Evolutionary conservation across 2,113 vertebrate genomes (phyloP).

Genomic region (Lasiurus cinereus): DNA sequence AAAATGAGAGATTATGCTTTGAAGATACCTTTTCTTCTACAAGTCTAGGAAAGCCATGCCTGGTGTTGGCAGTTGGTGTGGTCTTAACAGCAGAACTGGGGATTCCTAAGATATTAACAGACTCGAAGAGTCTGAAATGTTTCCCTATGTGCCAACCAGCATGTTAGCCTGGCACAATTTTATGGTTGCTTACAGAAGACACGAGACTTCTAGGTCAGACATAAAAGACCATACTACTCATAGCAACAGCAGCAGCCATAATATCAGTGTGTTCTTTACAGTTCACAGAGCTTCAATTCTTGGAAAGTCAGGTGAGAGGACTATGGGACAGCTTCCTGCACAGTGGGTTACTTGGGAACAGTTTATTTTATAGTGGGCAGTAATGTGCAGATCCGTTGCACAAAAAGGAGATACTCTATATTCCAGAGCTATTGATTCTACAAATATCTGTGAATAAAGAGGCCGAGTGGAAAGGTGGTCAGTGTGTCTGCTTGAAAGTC

Average conservation of each 20-base stretch:
- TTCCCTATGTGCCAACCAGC: background rate
- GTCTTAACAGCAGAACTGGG: background rate
- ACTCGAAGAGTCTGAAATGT: background rate
- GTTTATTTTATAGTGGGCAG: background rate
- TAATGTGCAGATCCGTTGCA: background rate
- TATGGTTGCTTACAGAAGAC: background rate
- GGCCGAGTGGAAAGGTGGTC: too few relatives aligned
- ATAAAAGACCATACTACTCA: background rate
- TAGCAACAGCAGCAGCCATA: background rate
- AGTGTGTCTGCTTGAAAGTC: background rate
- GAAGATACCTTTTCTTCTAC: background rate
- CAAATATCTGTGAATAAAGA: background rate
- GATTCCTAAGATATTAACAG: background rate
- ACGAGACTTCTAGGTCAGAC: background rate
- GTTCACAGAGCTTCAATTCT: background rate
- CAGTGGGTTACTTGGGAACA: background rate
- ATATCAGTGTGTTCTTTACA: background rate
- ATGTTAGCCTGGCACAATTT: background rate
- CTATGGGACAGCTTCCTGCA: background rate
- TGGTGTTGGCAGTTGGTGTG: background rate
- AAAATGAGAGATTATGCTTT: background rate
- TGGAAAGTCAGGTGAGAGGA: too few relatives aligned
- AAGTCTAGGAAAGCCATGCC: background rate
- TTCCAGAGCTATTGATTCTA: background rate
- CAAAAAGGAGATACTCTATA: background rate